Conservation (phyloP, 2,797 vertebrate species). For the Naso thynnoides region DNA sequence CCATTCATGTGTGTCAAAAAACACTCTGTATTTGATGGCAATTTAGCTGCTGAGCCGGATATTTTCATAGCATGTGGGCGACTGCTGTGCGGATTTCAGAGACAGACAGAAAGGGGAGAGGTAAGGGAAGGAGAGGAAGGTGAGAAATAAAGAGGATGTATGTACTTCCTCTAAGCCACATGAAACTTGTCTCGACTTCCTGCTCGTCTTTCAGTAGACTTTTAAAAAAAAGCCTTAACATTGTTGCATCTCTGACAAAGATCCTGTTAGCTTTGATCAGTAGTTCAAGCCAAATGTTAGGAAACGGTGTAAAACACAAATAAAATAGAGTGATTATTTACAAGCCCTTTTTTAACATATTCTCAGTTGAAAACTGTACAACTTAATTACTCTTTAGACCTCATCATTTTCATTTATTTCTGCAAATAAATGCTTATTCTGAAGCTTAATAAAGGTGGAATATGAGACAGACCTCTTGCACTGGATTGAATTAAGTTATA, state of each 20-base stretch:
- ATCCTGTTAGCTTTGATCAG: slow-evolving; percentile 16
- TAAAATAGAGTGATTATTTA: no score
- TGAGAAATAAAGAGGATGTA: slow-evolving; percentile 59
- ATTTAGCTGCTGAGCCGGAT: slow-evolving; percentile 51
- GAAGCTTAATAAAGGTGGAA: no score
- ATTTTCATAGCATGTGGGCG: slow-evolving; percentile 70
- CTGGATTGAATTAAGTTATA: no score
- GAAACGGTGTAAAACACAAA: no score
- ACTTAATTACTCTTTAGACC: no score
- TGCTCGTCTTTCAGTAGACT: slow-evolving; percentile 29
- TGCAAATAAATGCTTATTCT: no score
- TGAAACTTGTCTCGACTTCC: slow-evolving; percentile 43
- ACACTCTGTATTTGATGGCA: slow-evolving; percentile 55
- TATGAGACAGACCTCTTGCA: no score
- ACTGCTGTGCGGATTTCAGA: slow-evolving; percentile 63
- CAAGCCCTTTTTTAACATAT: no score
- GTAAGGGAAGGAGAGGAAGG: slow-evolving; percentile 30
- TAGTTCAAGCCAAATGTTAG: slow-evolving; percentile 1
- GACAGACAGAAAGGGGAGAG: slow-evolving; percentile 46
- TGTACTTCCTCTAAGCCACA: slow-evolving; percentile 69
- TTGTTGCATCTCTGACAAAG: slow-evolving; percentile 17
- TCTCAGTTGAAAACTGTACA: no score
- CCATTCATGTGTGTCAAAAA: slow-evolving; percentile 43
- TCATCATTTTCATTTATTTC: no score
- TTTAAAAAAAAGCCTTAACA: slow-evolving; percentile 18